A percentile compares a stretch with the other conserved stretches of the same genome.
phyloP scores from a whole-genome alignment of 2,797 vertebrate genomes.

The Hypotaenidia philippensis region DNA sequence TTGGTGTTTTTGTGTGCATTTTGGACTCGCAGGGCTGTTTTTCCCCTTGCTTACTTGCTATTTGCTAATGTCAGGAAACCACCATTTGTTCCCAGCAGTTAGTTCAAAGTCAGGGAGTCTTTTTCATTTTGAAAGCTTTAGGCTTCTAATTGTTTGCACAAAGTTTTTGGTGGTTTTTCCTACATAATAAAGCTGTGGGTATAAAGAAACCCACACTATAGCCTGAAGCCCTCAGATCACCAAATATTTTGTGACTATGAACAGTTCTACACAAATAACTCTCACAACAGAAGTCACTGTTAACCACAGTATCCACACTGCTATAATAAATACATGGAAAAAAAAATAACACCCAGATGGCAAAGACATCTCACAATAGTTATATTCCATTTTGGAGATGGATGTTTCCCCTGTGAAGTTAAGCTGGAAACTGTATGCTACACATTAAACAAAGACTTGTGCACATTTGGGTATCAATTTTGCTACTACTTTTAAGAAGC shows the following conservation, averaged over 20 bases:
- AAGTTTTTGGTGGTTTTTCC: neutral
- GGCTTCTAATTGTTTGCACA: neutral
- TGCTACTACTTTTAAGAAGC: neutral
- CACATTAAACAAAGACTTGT: neutral
- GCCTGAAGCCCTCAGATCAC: neutral
- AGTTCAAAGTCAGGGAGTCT: neutral
- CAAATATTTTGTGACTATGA: neutral
- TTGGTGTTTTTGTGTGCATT: neutral
- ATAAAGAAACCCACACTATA: neutral
- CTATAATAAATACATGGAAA: neutral
- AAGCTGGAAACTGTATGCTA: neutral
- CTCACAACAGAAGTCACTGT: neutral
- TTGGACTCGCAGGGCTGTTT: neutral
- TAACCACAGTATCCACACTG: neutral
- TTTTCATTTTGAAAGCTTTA: neutral
- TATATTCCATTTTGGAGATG: neutral
- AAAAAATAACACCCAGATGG: neutral
- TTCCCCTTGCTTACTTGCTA: neutral
- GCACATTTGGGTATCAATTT: neutral
- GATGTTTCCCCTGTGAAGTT: neutral
- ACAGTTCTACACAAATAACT: neutral
- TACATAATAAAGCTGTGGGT: neutral
- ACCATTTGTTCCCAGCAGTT: neutral
- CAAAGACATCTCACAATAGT: neutral
- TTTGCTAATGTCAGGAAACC: neutral